Evolutionary conservation across 1,140 invertebrate genomes (phyloP), one percentile per base, ranked within the genome.

Genomic region (Drosophila carrolli): DNA sequence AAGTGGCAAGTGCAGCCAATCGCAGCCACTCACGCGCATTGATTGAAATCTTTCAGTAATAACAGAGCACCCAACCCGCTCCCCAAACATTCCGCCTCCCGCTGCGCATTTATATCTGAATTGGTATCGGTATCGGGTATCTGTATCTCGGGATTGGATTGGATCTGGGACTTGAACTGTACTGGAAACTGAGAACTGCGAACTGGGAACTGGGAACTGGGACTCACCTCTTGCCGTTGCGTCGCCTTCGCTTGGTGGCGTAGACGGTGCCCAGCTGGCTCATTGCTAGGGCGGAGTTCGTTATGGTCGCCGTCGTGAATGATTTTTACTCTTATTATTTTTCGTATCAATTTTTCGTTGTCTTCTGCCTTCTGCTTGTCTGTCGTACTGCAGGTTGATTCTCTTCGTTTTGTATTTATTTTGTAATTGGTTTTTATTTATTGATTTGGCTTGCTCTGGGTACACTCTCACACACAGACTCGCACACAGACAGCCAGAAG

Each of bases 261-360:
- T 98, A 98, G 86, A 98, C 98, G 79, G 98, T 98, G 68, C 97
- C 97, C 77, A 98, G 95, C 90, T 98, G 97, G 93, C 96, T 97
- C 94, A 97, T 96, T 78, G 90, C 90, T 79, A 91, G 78, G 86
- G 90, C 90, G 83, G 90, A 91, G 84, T 91, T 91, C 83, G 90
- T 91, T 82, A 91, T 88, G 86, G 90, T 91, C 90, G 90, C 90
- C 90, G 90, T 91, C 78, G 83, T 91, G 90, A 91, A 91, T 88
- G 90, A 86, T 84, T 91, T 81, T 75, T 44, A 29, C 46, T 71
- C 58, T 54, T 78, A 57, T 54, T 76, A 72, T 59, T 81, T 75
- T 76, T 67, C 63, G 58, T 79, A 23, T 48, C 68, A 71, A 58
- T 56, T 57, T 40, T 35, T 70, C 27, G 67, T 11, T 68, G 50